Conservation (phyloP, 1,140 invertebrate species). For the Listronotus oregonensis region DNA sequence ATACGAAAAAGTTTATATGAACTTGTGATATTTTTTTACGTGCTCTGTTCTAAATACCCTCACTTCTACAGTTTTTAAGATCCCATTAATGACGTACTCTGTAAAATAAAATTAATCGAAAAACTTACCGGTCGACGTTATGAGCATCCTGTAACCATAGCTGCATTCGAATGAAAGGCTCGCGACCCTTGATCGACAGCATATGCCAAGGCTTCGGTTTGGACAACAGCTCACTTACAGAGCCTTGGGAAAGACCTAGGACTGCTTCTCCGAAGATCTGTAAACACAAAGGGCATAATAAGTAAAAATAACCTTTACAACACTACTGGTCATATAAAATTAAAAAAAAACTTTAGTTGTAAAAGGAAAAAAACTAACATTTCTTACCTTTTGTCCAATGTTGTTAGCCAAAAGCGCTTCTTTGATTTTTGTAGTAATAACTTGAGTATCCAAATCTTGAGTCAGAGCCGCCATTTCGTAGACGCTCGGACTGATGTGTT, state of each 20-base stretch:
- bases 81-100: too few relatives aligned
- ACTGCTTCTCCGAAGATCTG: slow-evolving; percentile 96
- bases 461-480: slow-evolving; percentile 97
- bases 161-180: slow-evolving; percentile 98
- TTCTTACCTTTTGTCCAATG: slow-evolving; percentile 89
- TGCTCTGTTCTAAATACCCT: too few relatives aligned
- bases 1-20: too few relatives aligned
- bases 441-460: slow-evolving; percentile 94
- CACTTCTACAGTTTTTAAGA: too few relatives aligned
- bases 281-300: slow-evolving; percentile 35
- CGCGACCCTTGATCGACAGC: slow-evolving; percentile 96
- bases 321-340: too few relatives aligned
- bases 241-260: slow-evolving; percentile 93
- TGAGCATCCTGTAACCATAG: slow-evolving; percentile 93
- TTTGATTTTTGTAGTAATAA: slow-evolving; percentile 96
- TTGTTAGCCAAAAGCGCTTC: slow-evolving; percentile 95
- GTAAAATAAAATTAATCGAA: neutral
- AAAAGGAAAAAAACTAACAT: too few relatives aligned
- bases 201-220: slow-evolving; percentile 99
- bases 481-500: slow-evolving; percentile 83
- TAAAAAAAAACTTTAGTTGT: too few relatives aligned
- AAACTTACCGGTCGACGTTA: slow-evolving; percentile 76
- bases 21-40: too few relatives aligned
- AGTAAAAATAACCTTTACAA: too few relatives aligned
- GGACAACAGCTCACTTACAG: slow-evolving; percentile 93